A percentile compares a stretch with the other conserved stretches of the same genome.
Evolutionary conservation across 2,113 vertebrate genomes (phyloP).

Genomic region (Leucoraja erinaceus): DNA sequence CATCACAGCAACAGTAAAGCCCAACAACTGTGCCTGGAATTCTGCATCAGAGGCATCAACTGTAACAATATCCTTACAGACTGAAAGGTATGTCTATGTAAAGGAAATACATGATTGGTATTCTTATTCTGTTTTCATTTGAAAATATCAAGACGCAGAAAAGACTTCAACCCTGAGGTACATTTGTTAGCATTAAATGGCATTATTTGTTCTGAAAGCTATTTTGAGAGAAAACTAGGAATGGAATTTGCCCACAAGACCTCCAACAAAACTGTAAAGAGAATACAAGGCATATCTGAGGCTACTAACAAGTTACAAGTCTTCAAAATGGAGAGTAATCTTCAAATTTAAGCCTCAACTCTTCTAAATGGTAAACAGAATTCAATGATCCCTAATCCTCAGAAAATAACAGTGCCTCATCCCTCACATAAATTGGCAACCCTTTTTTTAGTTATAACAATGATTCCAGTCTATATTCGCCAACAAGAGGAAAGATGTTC

Average conservation of each 20-base stretch:
- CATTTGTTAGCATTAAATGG: neutral
- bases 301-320: neutral
- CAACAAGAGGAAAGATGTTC: too few relatives aligned
- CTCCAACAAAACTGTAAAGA: neutral
- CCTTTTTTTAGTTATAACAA: too few relatives aligned
- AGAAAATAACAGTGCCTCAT: too few relatives aligned
- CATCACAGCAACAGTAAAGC: slow-evolving; percentile 60
- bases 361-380: too few relatives aligned
- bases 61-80: slow-evolving; percentile 69
- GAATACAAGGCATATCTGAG: neutral
- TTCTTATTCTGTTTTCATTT: neutral
- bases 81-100: slow-evolving; percentile 15
- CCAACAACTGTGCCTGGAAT: slow-evolving; percentile 67
- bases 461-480: too few relatives aligned
- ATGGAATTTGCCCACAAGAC: neutral
- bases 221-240: neutral
- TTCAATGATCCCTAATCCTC: too few relatives aligned
- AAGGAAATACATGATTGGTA: neutral
- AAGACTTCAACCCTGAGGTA: neutral
- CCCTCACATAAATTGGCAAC: too few relatives aligned
- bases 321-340: neutral
- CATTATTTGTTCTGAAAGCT: neutral
- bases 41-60: slow-evolving; percentile 65
- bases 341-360: too few relatives aligned
- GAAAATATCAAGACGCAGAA: neutral